These are phyloP conservation scores for Lampris megalopsis DNA, from an alignment of 2,113 vertebrate species.

Conservation along the genomic window DNA sequence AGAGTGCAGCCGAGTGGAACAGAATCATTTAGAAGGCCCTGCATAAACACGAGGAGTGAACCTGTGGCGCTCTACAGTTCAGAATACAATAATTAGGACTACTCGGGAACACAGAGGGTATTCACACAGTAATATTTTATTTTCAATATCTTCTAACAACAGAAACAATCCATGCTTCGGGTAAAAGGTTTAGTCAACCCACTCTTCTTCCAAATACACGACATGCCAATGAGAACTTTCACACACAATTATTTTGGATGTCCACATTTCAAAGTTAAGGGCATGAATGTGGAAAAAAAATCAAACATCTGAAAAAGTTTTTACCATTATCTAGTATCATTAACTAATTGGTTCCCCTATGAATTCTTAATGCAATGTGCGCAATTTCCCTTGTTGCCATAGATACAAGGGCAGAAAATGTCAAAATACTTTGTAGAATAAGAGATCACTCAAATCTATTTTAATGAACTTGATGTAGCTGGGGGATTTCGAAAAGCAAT, in stretches of 20 bases:
- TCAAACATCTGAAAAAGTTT: no score
- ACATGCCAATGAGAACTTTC: background rate
- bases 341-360: background rate
- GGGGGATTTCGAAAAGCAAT: no score
- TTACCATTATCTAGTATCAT: no score
- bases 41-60: constrained; percentile 73
- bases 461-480: no score
- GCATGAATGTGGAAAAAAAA: no score
- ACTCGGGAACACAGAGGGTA: constrained; percentile 40
- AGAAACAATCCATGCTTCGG: no score
- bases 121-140: constrained; percentile 36
- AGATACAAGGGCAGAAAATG: background rate
- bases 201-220: background rate
- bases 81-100: constrained; percentile 71
- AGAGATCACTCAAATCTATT: background rate
- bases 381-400: no score
- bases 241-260: background rate
- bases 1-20: constrained; percentile 81
- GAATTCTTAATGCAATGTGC: background rate
- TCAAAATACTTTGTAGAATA: background rate
- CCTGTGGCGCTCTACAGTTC: constrained; percentile 71
- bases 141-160: no score
- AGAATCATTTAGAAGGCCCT: constrained; percentile 73
- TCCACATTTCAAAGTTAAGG: no score
- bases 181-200: background rate